phyloP scores from a whole-genome alignment of 1,140 invertebrate genomes.

The Drosophila aff. region DNA sequence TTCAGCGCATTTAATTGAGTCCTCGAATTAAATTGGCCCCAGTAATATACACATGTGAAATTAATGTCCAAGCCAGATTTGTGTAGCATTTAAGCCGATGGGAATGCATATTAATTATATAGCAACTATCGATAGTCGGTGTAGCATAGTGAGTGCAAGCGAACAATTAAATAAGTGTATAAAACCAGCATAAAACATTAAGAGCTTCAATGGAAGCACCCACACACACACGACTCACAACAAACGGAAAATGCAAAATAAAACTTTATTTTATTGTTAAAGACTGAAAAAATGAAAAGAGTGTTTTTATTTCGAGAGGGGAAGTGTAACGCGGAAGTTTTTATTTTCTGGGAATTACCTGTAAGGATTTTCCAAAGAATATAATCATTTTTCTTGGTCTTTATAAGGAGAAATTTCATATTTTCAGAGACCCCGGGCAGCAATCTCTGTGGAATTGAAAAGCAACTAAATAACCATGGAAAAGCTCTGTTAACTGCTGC shows the following conservation, averaged over 20 bases:
- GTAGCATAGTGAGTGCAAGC: conserved; percentile 62
- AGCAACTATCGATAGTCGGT: conserved; percentile 60
- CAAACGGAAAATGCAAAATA: conserved; percentile 67
- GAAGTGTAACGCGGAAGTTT: no score
- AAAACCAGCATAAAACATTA: conserved; percentile 46
- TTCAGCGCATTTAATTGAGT: conserved; percentile 63
- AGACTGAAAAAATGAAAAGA: conserved; percentile 59
- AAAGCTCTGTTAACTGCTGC: conserved; percentile 1
- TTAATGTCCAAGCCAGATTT: conserved; percentile 52
- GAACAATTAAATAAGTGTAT: conserved; percentile 76
- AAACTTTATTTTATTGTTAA: conserved; percentile 82
- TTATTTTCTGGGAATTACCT: background rate
- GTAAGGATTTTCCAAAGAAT: background rate
- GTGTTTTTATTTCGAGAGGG: conserved; percentile 18
- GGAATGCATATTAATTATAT: conserved; percentile 61
- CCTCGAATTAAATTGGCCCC: conserved; percentile 47
- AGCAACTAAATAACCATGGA: background rate
- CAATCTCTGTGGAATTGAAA: background rate
- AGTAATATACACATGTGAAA: conserved; percentile 13
- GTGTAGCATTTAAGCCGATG: conserved; percentile 67
- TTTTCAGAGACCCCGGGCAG: background rate
- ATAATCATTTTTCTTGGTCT: background rate
- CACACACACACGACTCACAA: conserved; percentile 28
- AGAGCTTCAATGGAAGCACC: conserved; percentile 16
- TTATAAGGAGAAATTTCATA: background rate